A percentile compares a stretch with the other conserved stretches of the same genome.
Conservation (phyloP, 2,797 vertebrate species). For the Vultur gryphus region DNA sequence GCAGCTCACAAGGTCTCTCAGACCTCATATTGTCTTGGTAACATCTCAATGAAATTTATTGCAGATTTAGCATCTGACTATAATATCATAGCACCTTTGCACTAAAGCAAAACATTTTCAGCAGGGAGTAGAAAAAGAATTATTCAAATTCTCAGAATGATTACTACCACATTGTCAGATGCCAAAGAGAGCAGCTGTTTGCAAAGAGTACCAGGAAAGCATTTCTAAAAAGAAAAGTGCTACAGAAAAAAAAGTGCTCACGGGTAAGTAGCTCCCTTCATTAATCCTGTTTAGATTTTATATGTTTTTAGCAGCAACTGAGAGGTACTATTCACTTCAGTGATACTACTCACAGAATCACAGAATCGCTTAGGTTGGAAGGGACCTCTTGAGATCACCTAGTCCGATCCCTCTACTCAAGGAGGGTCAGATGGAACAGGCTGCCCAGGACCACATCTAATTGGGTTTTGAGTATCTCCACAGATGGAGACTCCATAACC, state of each 20-base stretch:
- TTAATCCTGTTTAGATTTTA: background rate
- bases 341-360: background rate
- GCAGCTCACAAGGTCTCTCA: background rate
- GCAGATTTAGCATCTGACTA: background rate
- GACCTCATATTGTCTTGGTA: background rate
- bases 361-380: background rate
- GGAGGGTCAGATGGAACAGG: background rate
- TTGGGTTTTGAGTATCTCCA: background rate
- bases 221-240: background rate
- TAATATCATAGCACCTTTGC: background rate
- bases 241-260: rapidly evolving
- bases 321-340: background rate
- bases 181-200: background rate
- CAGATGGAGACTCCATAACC: background rate
- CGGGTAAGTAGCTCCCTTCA: background rate
- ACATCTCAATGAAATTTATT: background rate
- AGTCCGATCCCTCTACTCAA: background rate
- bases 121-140: background rate
- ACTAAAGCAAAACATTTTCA: background rate
- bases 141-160: background rate
- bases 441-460: background rate
- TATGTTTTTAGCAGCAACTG: background rate
- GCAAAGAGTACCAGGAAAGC: background rate
- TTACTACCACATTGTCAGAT: background rate
- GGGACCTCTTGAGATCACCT: background rate